Base-by-base conservation (phyloP, 2,797 vertebrate species). In the Phataginus tetradactyla region DNA sequence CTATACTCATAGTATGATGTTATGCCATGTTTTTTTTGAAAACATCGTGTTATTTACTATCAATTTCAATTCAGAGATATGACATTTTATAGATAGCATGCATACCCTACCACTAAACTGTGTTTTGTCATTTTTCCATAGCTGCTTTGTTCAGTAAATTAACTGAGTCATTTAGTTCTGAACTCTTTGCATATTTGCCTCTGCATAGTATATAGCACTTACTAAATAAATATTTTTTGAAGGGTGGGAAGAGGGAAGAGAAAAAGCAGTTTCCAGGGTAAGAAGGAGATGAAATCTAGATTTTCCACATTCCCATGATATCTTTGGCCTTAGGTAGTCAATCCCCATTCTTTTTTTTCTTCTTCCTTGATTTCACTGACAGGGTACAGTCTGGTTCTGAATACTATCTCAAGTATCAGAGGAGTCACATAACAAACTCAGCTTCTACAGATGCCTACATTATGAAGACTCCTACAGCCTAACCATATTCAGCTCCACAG, bases 241-340 rank as follows among this genome's bases (percentile, higher is more conserved):
- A 64, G 7, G 3, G 18, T 42, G 15, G 1, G 74, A 78, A 80
- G 20, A 53, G 49, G 3, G 12, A 75, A 71, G 25, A 78, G 9
- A 71, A 1, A 7, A 59, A 42, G 13, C 37, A 59, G 20, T 63
- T 74, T 89, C 37, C 64, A 75, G n/a, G 2, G n/a, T 14, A 71
- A 94, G 59, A 75, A 77, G 61, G 4, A 2, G 3, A 7, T 64
- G 45, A 59, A 79, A 64, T 72, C 13, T 61, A 74, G 18, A 23
- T 10, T 0, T 80, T 59, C 9, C 14, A 1, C 51, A 45, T 61
- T 39, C 5, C 0, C 5, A 32, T 7, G 27, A 1, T 84, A 9
- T 12, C 49, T 86, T 32, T 72, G 29, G 53, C 55, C 7, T 87
- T 64, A 34, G 0, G 17, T 37, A 42, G 1, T 9, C 18, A 18